Conservation (phyloP, 2,113 vertebrate species). For the Amphiprion percula region DNA sequence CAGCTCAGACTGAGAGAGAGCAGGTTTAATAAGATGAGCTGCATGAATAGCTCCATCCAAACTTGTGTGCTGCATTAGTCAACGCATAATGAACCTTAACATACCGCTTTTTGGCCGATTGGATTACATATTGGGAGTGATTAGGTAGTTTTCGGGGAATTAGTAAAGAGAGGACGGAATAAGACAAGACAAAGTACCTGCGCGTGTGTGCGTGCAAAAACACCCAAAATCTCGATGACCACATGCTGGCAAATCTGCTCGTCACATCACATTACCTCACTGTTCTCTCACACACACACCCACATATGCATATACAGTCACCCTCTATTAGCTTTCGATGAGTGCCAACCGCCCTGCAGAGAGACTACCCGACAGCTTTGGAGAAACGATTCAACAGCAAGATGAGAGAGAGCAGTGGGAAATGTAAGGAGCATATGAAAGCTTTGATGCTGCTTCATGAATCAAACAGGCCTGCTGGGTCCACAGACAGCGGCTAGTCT, state of each 20-base stretch:
- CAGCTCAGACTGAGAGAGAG: conserved; percentile 46
- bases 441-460: conserved; percentile 64
- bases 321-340: conserved; percentile 66
- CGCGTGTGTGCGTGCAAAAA: conserved; percentile 17
- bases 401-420: conserved; percentile 60
- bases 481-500: conserved; percentile 36
- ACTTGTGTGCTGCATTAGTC: conserved; percentile 67
- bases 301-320: conserved; percentile 53
- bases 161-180: conserved; percentile 25
- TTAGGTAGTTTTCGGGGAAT: conserved; percentile 53
- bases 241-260: conserved; percentile 65
- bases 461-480: conserved; percentile 64
- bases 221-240: conserved; percentile 47
- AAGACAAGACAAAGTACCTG: conserved; percentile 12
- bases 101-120: conserved; percentile 56
- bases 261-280: conserved; percentile 61
- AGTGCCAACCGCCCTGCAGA: conserved; percentile 62
- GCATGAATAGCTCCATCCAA: conserved; percentile 73
- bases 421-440: conserved; percentile 46
- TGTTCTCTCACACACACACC: conserved; percentile 21
- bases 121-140: conserved; percentile 62
- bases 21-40: conserved; percentile 77
- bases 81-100: conserved; percentile 71
- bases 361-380: conserved; percentile 51
- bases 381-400: conserved; percentile 53